A percentile compares a stretch with the other conserved stretches of the same genome.
phyloP scores from a whole-genome alignment of 1,140 invertebrate species.

The Drosophila ananassae region DNA sequence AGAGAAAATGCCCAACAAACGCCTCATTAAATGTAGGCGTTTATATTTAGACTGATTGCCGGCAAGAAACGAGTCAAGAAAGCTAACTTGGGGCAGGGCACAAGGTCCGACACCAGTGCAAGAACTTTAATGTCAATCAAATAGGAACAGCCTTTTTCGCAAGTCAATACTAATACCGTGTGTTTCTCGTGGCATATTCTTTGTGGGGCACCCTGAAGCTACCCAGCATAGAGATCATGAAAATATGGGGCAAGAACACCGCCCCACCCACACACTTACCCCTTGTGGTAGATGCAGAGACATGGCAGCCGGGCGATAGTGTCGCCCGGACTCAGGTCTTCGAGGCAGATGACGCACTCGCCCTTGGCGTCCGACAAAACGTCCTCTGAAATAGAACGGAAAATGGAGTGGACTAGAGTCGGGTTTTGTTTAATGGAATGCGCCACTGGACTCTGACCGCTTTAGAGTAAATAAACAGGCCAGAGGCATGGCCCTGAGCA shows the following conservation, averaged over 20 bases:
- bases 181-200: too few species aligned
- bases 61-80: background rate
- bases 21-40: background rate
- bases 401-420: background rate
- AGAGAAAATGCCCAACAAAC: background rate
- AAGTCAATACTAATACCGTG: too few species aligned
- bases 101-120: too few species aligned
- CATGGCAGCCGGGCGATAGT: conserved; percentile 99
- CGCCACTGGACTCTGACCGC: background rate
- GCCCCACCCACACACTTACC: conserved; percentile 86
- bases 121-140: too few species aligned
- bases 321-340: conserved; percentile 96
- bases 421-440: background rate
- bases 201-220: too few species aligned
- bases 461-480: conserved; percentile 6
- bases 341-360: conserved; percentile 99
- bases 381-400: conserved; percentile 90
- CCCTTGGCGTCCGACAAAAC: conserved; percentile 97
- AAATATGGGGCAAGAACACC: background rate
- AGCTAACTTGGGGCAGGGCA: background rate
- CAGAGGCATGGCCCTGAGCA: background rate
- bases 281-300: conserved; percentile 99
- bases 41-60: conserved; percentile 3
- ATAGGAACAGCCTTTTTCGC: too few species aligned
- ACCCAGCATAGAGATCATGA: background rate